Base-by-base conservation (phyloP, 2,113 vertebrate species). In the Holacanthus passer region DNA sequence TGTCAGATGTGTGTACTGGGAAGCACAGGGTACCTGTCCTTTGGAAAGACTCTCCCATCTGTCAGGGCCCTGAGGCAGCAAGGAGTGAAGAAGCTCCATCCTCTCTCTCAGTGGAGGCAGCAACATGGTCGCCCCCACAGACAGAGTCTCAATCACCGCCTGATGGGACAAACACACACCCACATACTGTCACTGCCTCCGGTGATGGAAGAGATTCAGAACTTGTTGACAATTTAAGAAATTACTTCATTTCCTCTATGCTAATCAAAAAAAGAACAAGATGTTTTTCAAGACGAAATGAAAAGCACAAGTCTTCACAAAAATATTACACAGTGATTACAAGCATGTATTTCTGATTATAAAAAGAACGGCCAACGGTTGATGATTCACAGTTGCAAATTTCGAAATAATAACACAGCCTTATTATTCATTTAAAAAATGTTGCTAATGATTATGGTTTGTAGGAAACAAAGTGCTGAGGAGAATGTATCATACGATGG, bases 41-140 rank as follows among this genome's bases (percentile, higher is more conserved):
- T 99, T 99, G 45, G 98, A 99, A 78, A 99, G 96, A 70, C 97
- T 99, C 93, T 99, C 98, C 98, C 98, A 99, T 88, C 98, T 91
- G 89, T 99, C 98, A 16, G 98, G 98, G 45, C 98, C 98, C 90
- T 99, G 98, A 29, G 98, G 98, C 73, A 99, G 92, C 81, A 99
- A 95, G 4, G 98, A 97, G 93, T 99, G 98, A 0, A 99, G 95
- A 22, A 99, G 95, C 87, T 99, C 98, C 98, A 99, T 99, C 67
- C 98, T 95, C 90, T 99, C 98, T 84, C 98, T 92, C 74, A 99
- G 92, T 0, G 98, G 98, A 76, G 98, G 98, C 82, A 99, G 95
- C 5, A 99, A 91, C 98, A 99, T 99, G 39, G 98, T 99, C 19
- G 98, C 98, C 66, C 98, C 98, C 48, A 99, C 98, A n/a, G 98